A percentile compares a stretch with the other conserved stretches of the same genome.
phyloP scores from a whole-genome alignment of 53 echinoderm and acorn worm genomes.

The Hippasteria phrygiana region DNA sequence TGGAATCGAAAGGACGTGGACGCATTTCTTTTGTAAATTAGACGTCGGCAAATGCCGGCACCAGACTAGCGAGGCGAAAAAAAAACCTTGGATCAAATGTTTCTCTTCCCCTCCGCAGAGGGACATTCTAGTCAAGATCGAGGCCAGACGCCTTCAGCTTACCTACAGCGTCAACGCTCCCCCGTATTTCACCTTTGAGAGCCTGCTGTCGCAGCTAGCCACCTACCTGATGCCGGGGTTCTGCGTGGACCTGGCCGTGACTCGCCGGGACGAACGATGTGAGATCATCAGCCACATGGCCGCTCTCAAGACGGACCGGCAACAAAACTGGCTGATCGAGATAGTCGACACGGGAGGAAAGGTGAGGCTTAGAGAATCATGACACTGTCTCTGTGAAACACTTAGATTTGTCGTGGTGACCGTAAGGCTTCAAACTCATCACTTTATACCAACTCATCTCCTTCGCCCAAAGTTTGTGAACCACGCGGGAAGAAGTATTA shows the following conservation, averaged over 20 bases:
- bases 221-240: conserved; percentile 50
- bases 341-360: conserved; percentile 28
- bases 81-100: too few species aligned
- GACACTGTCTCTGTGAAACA: not conserved
- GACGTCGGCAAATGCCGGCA: too few species aligned
- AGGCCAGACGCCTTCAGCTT: conserved; percentile 34
- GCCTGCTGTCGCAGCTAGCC: conserved; percentile 41
- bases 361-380: not conserved
- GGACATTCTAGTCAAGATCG: conserved; percentile 39
- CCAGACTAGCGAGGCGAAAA: too few species aligned
- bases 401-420: not conserved
- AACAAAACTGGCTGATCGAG: conserved; percentile 46
- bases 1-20: too few species aligned
- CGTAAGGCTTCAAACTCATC: too few species aligned
- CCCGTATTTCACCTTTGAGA: conserved; percentile 52
- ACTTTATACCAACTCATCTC: too few species aligned
- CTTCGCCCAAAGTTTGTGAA: too few species aligned
- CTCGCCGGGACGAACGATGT: conserved; percentile 22
- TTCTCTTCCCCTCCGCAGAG: too few species aligned
- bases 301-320: conserved; percentile 46
- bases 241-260: conserved; percentile 61
- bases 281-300: conserved; percentile 60
- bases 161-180: conserved; percentile 50
- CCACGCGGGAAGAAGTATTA: too few species aligned
- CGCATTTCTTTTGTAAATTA: too few species aligned